Evolutionary conservation across 2,888 invertebrate species (phyloP).

Genomic region (Oscheius onirici): DNA sequence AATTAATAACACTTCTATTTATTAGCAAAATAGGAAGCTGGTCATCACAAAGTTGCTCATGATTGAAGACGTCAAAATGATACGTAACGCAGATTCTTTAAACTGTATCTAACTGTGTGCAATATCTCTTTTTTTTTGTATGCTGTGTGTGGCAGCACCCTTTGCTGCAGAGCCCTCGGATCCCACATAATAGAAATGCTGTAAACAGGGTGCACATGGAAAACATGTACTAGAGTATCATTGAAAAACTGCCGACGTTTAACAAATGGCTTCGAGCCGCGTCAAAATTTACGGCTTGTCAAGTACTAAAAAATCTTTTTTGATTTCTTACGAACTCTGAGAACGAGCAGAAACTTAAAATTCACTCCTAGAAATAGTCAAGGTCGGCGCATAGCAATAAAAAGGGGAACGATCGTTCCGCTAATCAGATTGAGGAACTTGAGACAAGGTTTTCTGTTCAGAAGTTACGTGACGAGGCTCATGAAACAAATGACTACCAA

Average conservation of each 20-base stretch:
- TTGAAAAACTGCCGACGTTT: background rate
- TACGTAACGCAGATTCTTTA: no score
- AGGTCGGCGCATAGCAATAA: background rate
- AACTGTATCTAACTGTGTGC: background rate
- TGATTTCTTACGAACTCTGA: no score
- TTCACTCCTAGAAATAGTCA: background rate
- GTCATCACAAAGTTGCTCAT: background rate
- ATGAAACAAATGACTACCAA: background rate
- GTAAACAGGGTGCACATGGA: constrained; percentile 21
- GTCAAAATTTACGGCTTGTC: background rate
- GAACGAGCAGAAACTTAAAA: no score
- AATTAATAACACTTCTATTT: no score
- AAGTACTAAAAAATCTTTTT: no score
- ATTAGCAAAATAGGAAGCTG: background rate
- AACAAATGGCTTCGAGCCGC: background rate
- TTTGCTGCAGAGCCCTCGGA: background rate
- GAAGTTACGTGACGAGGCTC: background rate
- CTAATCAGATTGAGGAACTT: constrained; percentile 11
- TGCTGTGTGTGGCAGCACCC: constrained; percentile 14
- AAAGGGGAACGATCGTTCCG: constrained; percentile 6
- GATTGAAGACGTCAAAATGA: no score
- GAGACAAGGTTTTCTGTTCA: constrained; percentile 5
- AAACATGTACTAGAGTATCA: constrained; percentile 18
- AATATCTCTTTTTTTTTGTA: background rate
- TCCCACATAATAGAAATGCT: constrained; percentile 10